Evolutionary conservation across 2,888 invertebrate species (phyloP), one percentile per base, ranked within the genome.

Genomic region (Acrobasis consociella): DNA sequence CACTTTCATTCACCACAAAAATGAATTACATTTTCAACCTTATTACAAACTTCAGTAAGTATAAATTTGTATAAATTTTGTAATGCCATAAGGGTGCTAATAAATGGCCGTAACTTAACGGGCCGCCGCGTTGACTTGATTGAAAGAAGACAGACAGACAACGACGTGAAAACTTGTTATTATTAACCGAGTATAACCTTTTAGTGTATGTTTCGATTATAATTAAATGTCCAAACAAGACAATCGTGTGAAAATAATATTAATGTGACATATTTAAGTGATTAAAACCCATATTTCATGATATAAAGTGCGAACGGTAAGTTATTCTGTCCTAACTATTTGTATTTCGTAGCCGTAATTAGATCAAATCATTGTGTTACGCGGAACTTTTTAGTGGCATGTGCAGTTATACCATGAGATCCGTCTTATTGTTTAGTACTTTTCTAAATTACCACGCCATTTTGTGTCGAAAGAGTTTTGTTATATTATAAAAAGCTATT

Each of bases 321-420:
- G 86, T 82, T 71, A 72, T 88, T 84, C 78, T 87, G 85, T 88
- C 87, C 89, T 77, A 82, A 87, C 76, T 75, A 71, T 69, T 69
- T 67, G 68, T 69, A 73, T 78, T 81, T 78, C 78, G 76, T 74
- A 74, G 63, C 73, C 76, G 53, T 75, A 89, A 89, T 87, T 89
- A 85, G 81, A 83, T 79, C 85, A 84, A 77, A 74, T 73, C 73
- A 73, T 77, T 71, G 77, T 71, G 77, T 76, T 81, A 80, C 81
- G 82, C 78, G 78, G 70, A 76, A 76, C 71, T 82, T 82, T 81
- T 81, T 80, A 81, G 76, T 81, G 71, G 84, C 86, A 85, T 89
- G 89, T 90, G 89, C 87, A 86, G 87, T 88, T 89, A 89, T 88
- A 86, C 83, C 80, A 74, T 81, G 85, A 82, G 89, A 87, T 81